Conservation (phyloP, 2,797 vertebrate species). For the Propithecus deckenii region DNA sequence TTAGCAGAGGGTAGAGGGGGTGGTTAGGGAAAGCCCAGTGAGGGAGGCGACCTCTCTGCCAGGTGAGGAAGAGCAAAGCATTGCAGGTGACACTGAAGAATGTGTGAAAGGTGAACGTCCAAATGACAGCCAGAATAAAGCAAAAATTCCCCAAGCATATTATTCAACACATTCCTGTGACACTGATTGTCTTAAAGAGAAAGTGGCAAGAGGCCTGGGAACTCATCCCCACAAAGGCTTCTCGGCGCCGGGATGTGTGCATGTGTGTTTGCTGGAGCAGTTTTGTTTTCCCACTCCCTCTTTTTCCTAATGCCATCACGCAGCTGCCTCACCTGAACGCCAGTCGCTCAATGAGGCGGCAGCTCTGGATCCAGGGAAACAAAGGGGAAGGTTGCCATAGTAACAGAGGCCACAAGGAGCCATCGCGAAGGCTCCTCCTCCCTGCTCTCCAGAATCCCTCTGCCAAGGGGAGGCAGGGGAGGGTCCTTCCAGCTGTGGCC, state of each 20-base stretch:
- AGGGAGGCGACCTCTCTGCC: not conserved
- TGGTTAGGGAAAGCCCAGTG: not conserved
- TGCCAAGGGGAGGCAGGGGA: not conserved
- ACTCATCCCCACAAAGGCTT: not conserved
- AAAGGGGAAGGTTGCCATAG: constrained; percentile 66
- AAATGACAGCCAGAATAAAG: not conserved
- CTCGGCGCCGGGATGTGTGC: not conserved
- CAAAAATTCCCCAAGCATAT: not conserved
- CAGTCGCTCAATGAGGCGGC: constrained; percentile 44
- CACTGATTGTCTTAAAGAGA: not conserved
- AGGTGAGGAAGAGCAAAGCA: not conserved
- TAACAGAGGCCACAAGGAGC: constrained; percentile 65
- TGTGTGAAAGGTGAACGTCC: not conserved
- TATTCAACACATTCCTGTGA: not conserved
- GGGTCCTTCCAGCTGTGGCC: not conserved
- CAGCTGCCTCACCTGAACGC: constrained; percentile 74
- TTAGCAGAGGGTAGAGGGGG: not conserved
- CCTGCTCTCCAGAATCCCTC: not conserved
- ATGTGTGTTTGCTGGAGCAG: not conserved
- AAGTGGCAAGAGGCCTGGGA: not conserved
- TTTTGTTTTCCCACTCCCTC: not conserved
- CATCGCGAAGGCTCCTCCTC: not conserved
- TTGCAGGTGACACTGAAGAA: accelerated
- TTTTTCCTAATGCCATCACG: constrained; percentile 10
- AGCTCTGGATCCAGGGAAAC: constrained; percentile 46